phyloP scores from a whole-genome alignment of 2,797 vertebrate species.

The Oreochromis grahami region DNA sequence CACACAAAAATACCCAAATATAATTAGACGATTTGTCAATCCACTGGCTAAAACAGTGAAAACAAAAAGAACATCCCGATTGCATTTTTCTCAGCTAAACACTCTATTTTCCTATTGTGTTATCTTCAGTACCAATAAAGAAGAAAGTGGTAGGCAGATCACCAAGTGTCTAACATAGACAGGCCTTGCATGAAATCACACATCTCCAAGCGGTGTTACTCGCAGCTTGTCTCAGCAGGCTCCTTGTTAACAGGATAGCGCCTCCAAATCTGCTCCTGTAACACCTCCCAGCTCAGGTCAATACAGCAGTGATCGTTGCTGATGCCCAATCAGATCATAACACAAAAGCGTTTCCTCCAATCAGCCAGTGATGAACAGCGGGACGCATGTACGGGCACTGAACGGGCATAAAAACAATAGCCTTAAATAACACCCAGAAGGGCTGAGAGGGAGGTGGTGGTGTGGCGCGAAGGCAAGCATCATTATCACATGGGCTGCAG shows the following conservation, averaged over 20 bases:
- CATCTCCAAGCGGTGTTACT: conserved; percentile 35
- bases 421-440: conserved; percentile 25
- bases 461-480: conserved; percentile 14
- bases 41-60: neutral
- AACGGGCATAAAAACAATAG: conserved; percentile 11
- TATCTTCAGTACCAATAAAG: conserved; percentile 33
- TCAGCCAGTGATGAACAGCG: conserved; percentile 5
- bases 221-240: conserved; percentile 62
- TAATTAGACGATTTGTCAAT: neutral
- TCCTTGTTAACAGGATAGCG: conserved; percentile 71
- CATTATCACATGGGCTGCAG: conserved; percentile 62
- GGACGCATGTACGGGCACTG: neutral
- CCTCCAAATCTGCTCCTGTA: conserved; percentile 67
- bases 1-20: neutral
- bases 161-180: conserved; percentile 40
- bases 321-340: conserved; percentile 40
- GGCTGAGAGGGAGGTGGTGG: neutral
- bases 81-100: neutral
- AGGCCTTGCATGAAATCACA: conserved; percentile 57
- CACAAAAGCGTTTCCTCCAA: conserved; percentile 33
- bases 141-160: conserved; percentile 30
- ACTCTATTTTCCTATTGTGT: neutral
- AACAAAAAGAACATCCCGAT: neutral
- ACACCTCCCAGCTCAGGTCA: conserved; percentile 64
- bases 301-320: conserved; percentile 22